A percentile compares a stretch with the other conserved stretches of the same genome.
Evolutionary conservation across 2,888 invertebrate species (phyloP).

Genomic region (Holacanthella duospinosa): DNA sequence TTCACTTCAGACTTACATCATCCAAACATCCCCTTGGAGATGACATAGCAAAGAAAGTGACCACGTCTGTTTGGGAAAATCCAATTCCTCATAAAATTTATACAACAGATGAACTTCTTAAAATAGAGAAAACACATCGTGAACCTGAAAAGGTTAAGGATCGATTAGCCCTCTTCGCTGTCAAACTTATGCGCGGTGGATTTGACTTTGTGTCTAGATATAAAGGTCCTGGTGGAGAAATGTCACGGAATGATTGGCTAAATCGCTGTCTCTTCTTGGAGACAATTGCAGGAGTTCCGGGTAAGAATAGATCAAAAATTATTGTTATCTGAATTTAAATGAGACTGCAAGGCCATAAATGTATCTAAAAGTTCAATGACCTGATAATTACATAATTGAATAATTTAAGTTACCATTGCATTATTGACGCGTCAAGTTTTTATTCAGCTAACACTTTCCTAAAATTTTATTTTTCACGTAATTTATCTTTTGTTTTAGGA

Average conservation of each 20-base stretch:
- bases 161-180: slow-evolving; percentile 38
- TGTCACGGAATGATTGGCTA: slow-evolving; percentile 21
- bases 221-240: slow-evolving; percentile 34
- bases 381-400: neutral
- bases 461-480: slow-evolving; percentile 40
- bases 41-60: slow-evolving; percentile 1
- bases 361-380: too few species aligned
- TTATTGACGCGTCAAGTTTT: too few species aligned
- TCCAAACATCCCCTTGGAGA: slow-evolving; percentile 14
- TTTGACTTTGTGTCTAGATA: slow-evolving; percentile 41
- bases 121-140: slow-evolving; percentile 39
- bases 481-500: too few species aligned
- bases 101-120: slow-evolving; percentile 38
- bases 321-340: too few species aligned
- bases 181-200: slow-evolving; percentile 38
- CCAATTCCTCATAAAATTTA: slow-evolving; percentile 30
- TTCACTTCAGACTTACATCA: slow-evolving; percentile 16
- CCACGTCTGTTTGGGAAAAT: slow-evolving; percentile 14
- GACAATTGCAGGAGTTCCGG: slow-evolving; percentile 39
- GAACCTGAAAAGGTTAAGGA: slow-evolving; percentile 39
- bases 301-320: too few species aligned
- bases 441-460: slow-evolving; percentile 20
- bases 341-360: too few species aligned
- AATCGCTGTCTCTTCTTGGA: slow-evolving; percentile 41
- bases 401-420: too few species aligned